phyloP scores from a whole-genome alignment of 2,113 vertebrate genomes.

The Lethenteron camtschaticum region DNA sequence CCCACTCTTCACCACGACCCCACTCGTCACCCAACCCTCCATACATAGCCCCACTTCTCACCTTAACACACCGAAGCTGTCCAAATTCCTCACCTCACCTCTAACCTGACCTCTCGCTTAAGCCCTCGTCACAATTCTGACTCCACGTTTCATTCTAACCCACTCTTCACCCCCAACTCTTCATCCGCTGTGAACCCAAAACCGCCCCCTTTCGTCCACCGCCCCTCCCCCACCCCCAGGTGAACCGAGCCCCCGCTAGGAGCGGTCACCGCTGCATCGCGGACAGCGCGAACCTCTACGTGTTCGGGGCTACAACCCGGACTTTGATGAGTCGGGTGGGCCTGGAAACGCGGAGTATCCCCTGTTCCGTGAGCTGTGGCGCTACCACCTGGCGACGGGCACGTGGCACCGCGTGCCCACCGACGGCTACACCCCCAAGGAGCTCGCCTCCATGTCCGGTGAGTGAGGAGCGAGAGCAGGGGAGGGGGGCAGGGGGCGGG shows the following conservation, averaged over 20 bases:
- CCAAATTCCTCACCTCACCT: too few relatives aligned
- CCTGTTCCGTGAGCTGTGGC: slow-evolving; percentile 84
- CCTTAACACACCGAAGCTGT: too few relatives aligned
- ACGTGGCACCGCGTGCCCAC: slow-evolving; percentile 87
- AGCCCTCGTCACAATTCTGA: too few relatives aligned
- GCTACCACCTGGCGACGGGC: slow-evolving; percentile 79
- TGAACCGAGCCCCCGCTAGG: slow-evolving; percentile 45
- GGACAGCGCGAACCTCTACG: slow-evolving; percentile 67
- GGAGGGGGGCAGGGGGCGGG: not conserved
- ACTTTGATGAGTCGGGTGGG: slow-evolving; percentile 77
- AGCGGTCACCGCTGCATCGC: slow-evolving; percentile 92
- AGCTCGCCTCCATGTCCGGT: slow-evolving; percentile 96
- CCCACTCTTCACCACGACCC: too few relatives aligned
- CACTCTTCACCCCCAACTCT: too few relatives aligned
- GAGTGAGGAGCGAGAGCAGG: slow-evolving; percentile 14
- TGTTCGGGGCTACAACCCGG: slow-evolving; percentile 95
- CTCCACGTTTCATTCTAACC: too few relatives aligned
- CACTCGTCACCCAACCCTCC: too few relatives aligned
- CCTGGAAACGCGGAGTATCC: slow-evolving; percentile 82
- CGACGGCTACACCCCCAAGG: slow-evolving; percentile 84
- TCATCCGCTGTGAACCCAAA: too few relatives aligned
- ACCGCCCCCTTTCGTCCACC: not conserved
- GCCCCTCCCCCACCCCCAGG: slow-evolving; percentile 23
- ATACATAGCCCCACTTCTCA: too few relatives aligned
- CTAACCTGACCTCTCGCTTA: too few relatives aligned